These are phyloP conservation scores for Ectobius pallidus DNA, from an alignment of 2,888 invertebrate genomes.

Conservation along the genomic window DNA sequence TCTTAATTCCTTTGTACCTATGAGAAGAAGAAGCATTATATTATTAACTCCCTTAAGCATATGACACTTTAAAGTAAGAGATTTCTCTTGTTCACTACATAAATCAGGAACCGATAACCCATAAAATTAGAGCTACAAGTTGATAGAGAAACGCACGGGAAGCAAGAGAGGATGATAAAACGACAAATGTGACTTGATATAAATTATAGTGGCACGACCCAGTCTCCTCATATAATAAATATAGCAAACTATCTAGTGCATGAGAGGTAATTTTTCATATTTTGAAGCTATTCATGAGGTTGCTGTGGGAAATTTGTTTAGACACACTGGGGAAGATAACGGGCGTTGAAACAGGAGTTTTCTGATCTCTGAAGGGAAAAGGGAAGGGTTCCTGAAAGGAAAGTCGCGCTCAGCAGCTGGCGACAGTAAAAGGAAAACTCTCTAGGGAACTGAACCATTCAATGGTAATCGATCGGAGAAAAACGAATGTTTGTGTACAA, in stretches of 20 bases:
- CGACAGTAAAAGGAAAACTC: constrained; percentile 15
- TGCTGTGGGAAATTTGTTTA: not conserved
- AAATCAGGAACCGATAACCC: too few species aligned
- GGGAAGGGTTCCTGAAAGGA: not conserved
- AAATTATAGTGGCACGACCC: not conserved
- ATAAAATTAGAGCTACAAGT: too few species aligned
- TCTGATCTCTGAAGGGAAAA: not conserved
- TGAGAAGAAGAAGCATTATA: too few species aligned
- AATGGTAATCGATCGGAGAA: constrained; percentile 18
- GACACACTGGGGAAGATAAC: not conserved
- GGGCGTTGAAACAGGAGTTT: constrained; percentile 4
- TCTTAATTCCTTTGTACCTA: too few species aligned
- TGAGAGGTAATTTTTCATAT: not conserved
- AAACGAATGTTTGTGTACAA: constrained; percentile 12
- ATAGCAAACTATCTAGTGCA: not conserved
- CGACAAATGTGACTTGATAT: not conserved
- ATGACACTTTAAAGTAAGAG: too few species aligned
- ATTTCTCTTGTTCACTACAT: too few species aligned
- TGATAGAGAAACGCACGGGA: too few species aligned
- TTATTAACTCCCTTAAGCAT: too few species aligned
- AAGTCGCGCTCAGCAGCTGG: not conserved
- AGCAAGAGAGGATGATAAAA: not conserved
- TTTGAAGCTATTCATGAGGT: not conserved
- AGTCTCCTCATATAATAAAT: not conserved
- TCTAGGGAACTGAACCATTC: constrained; percentile 21